These are phyloP conservation scores for Sceloporus tristichus DNA, from an alignment of 2,113 vertebrate species.

Conservation along the genomic window DNA sequence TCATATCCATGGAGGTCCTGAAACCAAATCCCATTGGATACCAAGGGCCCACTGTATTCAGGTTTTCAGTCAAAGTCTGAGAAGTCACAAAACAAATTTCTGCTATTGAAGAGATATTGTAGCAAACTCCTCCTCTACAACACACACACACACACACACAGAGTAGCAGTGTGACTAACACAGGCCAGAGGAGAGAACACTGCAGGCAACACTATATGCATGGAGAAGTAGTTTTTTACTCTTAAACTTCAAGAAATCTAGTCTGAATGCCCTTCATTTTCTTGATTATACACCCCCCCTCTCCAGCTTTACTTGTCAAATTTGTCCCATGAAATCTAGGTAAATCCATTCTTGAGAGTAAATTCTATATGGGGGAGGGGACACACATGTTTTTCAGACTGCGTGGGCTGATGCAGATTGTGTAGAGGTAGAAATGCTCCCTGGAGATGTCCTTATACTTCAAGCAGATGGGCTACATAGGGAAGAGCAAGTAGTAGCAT, in stretches of 20 bases:
- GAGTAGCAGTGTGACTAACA: too few relatives aligned
- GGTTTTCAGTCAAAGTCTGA: too few relatives aligned
- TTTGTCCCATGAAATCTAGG: conserved; percentile 5
- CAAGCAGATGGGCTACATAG: conserved; percentile 67
- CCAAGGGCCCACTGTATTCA: too few relatives aligned
- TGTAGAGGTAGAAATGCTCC: conserved; percentile 61
- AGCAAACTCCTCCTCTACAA: too few relatives aligned
- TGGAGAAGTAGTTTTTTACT: not conserved
- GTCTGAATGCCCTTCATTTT: not conserved
- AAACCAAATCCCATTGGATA: too few relatives aligned
- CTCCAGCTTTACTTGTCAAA: conserved; percentile 48
- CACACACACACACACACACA: too few relatives aligned
- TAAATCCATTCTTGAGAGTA: conserved; percentile 12
- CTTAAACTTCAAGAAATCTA: not conserved
- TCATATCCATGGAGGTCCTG: too few relatives aligned
- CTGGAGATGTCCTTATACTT: conserved; percentile 65
- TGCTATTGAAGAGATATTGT: too few relatives aligned
- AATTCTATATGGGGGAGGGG: conserved; percentile 8
- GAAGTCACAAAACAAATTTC: too few relatives aligned
- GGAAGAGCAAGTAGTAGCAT: conserved; percentile 58
- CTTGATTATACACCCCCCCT: conserved; percentile 13
- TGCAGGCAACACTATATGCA: too few relatives aligned
- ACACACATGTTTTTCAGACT: conserved; percentile 1
- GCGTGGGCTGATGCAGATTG: conserved; percentile 50
- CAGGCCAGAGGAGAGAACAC: too few relatives aligned